Percentiles rank a stretch among this genome's conserved stretches.
Evolutionary conservation across 2,888 invertebrate species (phyloP).

Genomic region (Drosophila flavopinicola): DNA sequence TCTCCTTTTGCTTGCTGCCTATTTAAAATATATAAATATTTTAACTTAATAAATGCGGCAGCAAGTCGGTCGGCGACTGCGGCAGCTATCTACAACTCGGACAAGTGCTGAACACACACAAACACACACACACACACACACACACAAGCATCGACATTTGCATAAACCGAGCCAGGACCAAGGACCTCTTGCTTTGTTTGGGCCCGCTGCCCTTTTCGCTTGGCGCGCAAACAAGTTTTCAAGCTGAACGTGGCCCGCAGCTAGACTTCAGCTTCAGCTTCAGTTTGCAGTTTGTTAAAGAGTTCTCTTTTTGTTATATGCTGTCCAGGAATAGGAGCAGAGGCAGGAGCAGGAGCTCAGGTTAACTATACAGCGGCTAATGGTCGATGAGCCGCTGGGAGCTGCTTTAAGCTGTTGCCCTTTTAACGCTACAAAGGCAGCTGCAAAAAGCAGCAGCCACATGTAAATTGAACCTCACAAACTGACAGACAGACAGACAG

Average conservation of each 20-base stretch:
- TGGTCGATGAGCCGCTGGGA: slow-evolving; percentile 56
- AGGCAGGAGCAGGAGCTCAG: slow-evolving; percentile 15
- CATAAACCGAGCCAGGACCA: slow-evolving; percentile 57
- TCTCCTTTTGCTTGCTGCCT: slow-evolving; percentile 24
- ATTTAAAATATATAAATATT: slow-evolving; percentile 74
- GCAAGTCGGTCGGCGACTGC: slow-evolving; percentile 45
- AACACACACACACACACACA: slow-evolving; percentile 34
- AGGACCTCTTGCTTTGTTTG: slow-evolving; percentile 36
- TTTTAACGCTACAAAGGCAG: slow-evolving; percentile 23
- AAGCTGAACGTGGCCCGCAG: slow-evolving; percentile 30
- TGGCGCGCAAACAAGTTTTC: slow-evolving; percentile 43
- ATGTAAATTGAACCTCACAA: slow-evolving; percentile 51
- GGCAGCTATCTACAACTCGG: slow-evolving; percentile 33
- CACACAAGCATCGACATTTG: slow-evolving; percentile 54
- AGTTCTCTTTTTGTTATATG: slow-evolving; percentile 4
- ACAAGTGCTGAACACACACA: slow-evolving; percentile 52
- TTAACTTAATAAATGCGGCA: slow-evolving; percentile 73
- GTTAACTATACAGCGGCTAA: slow-evolving; percentile 60
- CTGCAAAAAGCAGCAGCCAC: slow-evolving; percentile 22
- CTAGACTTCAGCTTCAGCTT: slow-evolving; percentile 3
- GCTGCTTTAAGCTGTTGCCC: slow-evolving; percentile 47
- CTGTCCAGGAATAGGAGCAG: slow-evolving; percentile 1
- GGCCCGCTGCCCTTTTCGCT: slow-evolving; percentile 47
- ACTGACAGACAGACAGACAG: neutral
- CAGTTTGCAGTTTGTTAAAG: slow-evolving; percentile 12